Conservation (phyloP, 2,888 invertebrate species). For the Hyposoter didymator region DNA sequence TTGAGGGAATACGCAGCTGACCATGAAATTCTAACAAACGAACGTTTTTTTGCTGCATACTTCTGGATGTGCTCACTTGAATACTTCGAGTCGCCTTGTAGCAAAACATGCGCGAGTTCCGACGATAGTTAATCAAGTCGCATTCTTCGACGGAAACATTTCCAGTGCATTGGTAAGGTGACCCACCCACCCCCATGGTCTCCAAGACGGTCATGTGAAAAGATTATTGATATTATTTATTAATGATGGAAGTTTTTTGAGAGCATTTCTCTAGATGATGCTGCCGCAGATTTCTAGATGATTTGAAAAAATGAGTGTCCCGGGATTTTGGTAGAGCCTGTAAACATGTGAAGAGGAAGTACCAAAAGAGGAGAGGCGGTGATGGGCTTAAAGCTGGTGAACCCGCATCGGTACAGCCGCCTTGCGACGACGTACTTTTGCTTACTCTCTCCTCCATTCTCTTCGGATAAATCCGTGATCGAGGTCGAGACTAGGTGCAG, state of each 20-base stretch:
- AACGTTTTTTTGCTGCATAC: too few relatives aligned
- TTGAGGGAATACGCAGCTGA: too few relatives aligned
- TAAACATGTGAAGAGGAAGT: constrained; percentile 8
- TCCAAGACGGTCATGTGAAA: too few relatives aligned
- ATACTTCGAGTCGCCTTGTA: background rate
- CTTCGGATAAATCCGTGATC: constrained; percentile 66
- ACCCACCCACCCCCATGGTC: background rate
- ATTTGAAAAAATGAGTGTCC: background rate
- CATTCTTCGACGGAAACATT: too few relatives aligned
- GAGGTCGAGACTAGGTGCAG: constrained; percentile 66
- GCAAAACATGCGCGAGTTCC: background rate
- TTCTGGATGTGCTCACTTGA: too few relatives aligned
- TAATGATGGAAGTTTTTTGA: background rate
- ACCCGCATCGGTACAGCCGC: constrained; percentile 48
- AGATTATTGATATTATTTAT: too few relatives aligned
- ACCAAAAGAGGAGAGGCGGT: constrained; percentile 44
- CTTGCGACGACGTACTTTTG: constrained; percentile 47
- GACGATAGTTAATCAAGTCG: too few relatives aligned
- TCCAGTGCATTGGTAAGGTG: background rate
- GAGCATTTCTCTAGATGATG: background rate
- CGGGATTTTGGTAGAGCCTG: background rate
- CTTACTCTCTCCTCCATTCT: constrained; percentile 56
- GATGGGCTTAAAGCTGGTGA: constrained; percentile 61
- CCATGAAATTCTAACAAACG: too few relatives aligned
- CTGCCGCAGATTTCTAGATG: too few relatives aligned